These are phyloP conservation scores for Girardinichthys multiradiatus DNA, from an alignment of 2,113 vertebrate species.

Conservation along the genomic window DNA sequence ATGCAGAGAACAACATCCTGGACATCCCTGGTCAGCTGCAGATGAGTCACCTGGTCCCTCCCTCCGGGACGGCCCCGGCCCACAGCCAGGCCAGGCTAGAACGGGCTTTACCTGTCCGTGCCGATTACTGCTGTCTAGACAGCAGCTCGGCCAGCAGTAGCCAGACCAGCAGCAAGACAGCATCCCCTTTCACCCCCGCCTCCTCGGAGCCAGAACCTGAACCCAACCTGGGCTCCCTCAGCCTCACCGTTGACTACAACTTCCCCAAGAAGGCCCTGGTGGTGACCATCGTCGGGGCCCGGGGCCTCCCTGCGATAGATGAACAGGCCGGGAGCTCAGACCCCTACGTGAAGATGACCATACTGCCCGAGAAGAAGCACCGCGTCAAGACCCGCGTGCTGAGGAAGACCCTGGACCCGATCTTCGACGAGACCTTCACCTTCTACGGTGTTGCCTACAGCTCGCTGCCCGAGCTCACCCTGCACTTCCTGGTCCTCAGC, in stretches of 20 bases:
- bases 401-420: conserved; percentile 91
- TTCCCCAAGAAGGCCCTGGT: conserved; percentile 98
- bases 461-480: conserved; percentile 90
- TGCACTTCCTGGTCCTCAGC: conserved; percentile 96
- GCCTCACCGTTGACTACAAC: conserved; percentile 95
- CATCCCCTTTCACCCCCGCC: conserved; percentile 86
- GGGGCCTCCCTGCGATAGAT: conserved; percentile 90
- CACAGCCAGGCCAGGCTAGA: conserved; percentile 65
- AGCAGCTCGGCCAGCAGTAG: conserved; percentile 85
- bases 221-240: conserved; percentile 84
- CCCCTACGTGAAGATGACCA: conserved; percentile 98
- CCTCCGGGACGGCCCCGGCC: conserved; percentile 23
- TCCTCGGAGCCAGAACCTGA: conserved; percentile 66
- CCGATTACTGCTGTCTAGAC: conserved; percentile 86
- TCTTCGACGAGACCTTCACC: conserved; percentile 97
- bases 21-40: conserved; percentile 70
- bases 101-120: conserved; percentile 84
- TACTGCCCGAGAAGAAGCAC: conserved; percentile 95
- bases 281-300: conserved; percentile 93
- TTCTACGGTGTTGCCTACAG: conserved; percentile 96
- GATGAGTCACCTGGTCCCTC: conserved; percentile 73
- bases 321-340: conserved; percentile 89
- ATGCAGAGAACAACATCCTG: conserved; percentile 85
- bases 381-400: conserved; percentile 95
- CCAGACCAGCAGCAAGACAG: conserved; percentile 77